Conservation (phyloP, 2,888 invertebrate genomes). For the Heliconius ethilla region DNA sequence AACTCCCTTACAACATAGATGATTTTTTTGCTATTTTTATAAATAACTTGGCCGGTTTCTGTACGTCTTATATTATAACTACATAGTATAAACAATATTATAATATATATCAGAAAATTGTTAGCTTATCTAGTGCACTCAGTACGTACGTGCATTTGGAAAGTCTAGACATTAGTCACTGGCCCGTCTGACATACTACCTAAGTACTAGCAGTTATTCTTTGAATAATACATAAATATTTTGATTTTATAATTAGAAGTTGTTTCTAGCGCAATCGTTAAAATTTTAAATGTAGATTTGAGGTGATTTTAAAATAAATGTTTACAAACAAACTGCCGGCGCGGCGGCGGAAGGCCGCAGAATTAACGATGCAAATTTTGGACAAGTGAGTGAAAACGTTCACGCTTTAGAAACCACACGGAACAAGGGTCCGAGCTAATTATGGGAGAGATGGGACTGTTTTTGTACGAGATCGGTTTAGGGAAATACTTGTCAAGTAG, state of each 20-base stretch:
- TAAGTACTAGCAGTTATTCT: neutral
- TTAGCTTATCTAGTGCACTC: neutral
- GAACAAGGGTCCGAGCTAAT: constrained; percentile 4
- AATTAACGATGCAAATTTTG: constrained; percentile 22
- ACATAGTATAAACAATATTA: neutral
- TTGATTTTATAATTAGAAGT: constrained; percentile 10
- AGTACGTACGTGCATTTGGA: neutral
- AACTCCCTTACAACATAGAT: no score
- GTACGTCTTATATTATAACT: no score
- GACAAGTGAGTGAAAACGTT: constrained; percentile 18
- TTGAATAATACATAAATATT: neutral
- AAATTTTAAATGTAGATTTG: constrained; percentile 21
- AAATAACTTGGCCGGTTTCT: no score
- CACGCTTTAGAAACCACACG: constrained; percentile 8
- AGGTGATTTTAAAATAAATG: constrained; percentile 7
- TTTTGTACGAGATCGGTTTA: neutral
- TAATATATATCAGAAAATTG: neutral
- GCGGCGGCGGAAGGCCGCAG: neutral
- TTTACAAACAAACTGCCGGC: constrained; percentile 11
- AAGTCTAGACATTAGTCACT: neutral
- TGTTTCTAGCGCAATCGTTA: neutral
- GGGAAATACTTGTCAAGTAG: neutral
- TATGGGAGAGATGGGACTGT: neutral
- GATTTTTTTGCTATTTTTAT: no score
- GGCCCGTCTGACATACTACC: neutral